These are phyloP conservation scores for Lucilia cuprina DNA, from an alignment of 1,140 invertebrate species.

Conservation along the genomic window DNA sequence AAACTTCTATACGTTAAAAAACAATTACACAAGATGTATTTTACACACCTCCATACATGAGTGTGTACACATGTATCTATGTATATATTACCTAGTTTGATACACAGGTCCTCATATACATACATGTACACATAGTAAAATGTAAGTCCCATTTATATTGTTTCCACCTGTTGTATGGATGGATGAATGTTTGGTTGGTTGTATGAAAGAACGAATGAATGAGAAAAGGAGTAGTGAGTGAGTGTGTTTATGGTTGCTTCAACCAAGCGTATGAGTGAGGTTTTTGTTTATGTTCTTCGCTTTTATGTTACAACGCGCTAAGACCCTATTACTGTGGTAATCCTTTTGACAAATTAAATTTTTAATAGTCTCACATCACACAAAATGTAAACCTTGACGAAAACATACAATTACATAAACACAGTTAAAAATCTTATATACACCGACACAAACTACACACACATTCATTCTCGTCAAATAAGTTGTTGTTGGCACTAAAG, in stretches of 20 bases:
- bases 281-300: constrained; percentile 20
- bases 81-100: too few relatives aligned
- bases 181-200: not conserved
- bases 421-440: not conserved
- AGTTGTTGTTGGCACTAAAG: not conserved
- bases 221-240: not conserved
- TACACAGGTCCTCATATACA: not conserved
- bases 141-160: not conserved
- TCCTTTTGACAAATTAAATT: constrained; percentile 62
- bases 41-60: not conserved
- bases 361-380: constrained; percentile 38
- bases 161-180: constrained; percentile 13
- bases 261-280: not conserved
- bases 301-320: constrained; percentile 23
- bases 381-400: constrained; percentile 28
- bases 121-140: not conserved
- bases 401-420: not conserved
- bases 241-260: not conserved
- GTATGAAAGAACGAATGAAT: too few relatives aligned
- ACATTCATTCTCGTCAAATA: not conserved
- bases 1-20: constrained; percentile 1
- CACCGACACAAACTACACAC: not conserved
- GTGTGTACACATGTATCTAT: not conserved
- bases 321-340: constrained; percentile 60
- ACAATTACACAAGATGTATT: not conserved